These are phyloP conservation scores for Hemicordylus capensis DNA, from an alignment of 2,113 vertebrate genomes.

Conservation along the genomic window DNA sequence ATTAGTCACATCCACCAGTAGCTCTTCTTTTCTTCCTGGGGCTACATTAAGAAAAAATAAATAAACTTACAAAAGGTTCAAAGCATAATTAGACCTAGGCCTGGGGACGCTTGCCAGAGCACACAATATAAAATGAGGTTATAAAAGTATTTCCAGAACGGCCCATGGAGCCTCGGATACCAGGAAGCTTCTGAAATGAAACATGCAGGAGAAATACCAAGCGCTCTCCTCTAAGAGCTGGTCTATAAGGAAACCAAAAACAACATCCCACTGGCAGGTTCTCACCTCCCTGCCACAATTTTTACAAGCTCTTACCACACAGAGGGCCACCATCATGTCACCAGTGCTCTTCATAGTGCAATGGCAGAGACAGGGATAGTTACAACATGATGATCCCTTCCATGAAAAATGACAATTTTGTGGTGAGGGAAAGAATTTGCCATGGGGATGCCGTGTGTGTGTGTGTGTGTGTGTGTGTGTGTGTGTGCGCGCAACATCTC, in stretches of 20 bases:
- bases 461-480: no score
- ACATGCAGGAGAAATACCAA: not conserved
- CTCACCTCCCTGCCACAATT: not conserved
- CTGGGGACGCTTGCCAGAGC: slow-evolving; percentile 9
- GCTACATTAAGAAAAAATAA: slow-evolving; percentile 29
- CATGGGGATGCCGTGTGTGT: not conserved
- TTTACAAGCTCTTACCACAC: not conserved
- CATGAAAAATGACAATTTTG: accelerated
- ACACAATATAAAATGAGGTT: slow-evolving; percentile 30
- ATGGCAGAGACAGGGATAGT: not conserved
- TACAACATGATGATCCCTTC: not conserved
- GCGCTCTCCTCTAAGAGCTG: not conserved
- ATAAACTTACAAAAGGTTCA: slow-evolving; percentile 35
- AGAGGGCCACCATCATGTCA: not conserved
- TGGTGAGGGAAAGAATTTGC: not conserved
- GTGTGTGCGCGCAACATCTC: not conserved
- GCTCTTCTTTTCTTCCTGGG: slow-evolving; percentile 16
- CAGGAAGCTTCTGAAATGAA: slow-evolving; percentile 20
- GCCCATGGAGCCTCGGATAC: slow-evolving; percentile 12
- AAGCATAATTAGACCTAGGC: slow-evolving; percentile 26
- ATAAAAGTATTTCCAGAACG: slow-evolving; percentile 36
- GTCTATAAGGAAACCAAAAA: not conserved
- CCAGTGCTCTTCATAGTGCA: not conserved
- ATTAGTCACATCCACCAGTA: slow-evolving; percentile 36
- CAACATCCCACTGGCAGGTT: slow-evolving; percentile 3